Evolutionary conservation across 92 coral and sea anemone genomes (phyloP).

Genomic region (Palythoa grandiflora): DNA sequence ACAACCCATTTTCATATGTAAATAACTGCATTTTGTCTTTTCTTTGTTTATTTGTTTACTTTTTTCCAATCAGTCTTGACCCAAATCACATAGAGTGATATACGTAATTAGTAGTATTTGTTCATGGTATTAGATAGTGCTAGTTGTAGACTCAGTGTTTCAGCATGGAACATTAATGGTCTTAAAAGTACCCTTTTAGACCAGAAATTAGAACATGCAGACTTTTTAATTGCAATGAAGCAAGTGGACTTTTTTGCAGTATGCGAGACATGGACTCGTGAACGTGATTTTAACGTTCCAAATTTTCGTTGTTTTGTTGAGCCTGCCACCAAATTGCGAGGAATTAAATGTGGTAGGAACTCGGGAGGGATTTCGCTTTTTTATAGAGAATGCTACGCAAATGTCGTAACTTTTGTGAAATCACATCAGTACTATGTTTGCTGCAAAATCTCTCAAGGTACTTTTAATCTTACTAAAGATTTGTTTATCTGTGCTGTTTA

Average conservation of each 20-base stretch:
- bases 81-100: not conserved
- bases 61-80: conserved; percentile 4
- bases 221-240: conserved; percentile 32
- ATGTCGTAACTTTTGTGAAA: conserved; percentile 23
- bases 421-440: conserved; percentile 37
- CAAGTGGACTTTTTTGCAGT: conserved; percentile 40
- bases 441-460: conserved; percentile 24
- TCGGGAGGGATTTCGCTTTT: conserved; percentile 35
- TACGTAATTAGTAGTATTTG: not conserved
- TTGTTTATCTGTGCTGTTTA: conserved; percentile 33
- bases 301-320: conserved; percentile 23
- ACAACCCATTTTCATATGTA: conserved; percentile 16
- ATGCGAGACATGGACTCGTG: conserved; percentile 46
- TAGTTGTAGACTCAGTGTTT: conserved; percentile 25
- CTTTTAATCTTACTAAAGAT: conserved; percentile 37
- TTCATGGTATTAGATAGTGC: conserved; percentile 25
- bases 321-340: conserved; percentile 33
- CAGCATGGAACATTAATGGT: conserved; percentile 40
- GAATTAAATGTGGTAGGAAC: conserved; percentile 23
- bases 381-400: conserved; percentile 43
- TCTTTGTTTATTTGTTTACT: not conserved
- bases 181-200: conserved; percentile 34
- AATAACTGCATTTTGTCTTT: not conserved
- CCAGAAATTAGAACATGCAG: conserved; percentile 39
- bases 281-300: conserved; percentile 26